Percentiles rank a stretch among this genome's conserved stretches.
These are phyloP conservation scores for Microtus oregoni DNA, from an alignment of 2,113 vertebrate genomes.

Conservation along the genomic window DNA sequence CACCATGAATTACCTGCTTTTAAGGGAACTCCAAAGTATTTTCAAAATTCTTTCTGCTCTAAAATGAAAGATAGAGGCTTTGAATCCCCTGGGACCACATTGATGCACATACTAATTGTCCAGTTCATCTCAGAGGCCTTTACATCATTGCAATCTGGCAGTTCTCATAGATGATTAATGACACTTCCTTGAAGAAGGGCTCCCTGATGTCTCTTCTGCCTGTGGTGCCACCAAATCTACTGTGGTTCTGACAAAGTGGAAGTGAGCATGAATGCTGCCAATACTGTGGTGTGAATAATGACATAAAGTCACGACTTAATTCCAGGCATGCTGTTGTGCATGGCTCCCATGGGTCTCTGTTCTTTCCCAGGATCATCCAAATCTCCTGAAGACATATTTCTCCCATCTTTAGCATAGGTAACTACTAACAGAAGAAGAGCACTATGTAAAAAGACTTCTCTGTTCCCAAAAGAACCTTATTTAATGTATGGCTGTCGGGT, in stretches of 20 bases:
- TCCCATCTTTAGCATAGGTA: background rate
- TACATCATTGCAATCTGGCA: conserved; percentile 11
- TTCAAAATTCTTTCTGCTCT: background rate
- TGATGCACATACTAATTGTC: conserved; percentile 52
- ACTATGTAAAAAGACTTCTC: background rate
- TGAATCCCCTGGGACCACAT: background rate
- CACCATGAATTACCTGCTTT: background rate
- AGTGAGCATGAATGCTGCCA: background rate
- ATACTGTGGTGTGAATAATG: background rate
- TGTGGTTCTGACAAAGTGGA: background rate
- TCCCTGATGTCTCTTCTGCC: conserved; percentile 27
- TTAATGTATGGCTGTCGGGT: background rate
- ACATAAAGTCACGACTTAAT: background rate
- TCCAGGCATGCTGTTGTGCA: background rate
- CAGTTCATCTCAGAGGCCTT: conserved; percentile 59
- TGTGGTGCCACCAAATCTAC: conserved; percentile 44
- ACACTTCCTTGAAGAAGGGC: background rate
- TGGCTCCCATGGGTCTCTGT: background rate
- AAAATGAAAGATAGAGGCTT: background rate
- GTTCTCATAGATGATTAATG: conserved; percentile 51
- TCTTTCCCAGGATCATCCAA: background rate
- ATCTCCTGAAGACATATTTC: background rate
- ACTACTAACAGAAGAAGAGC: background rate
- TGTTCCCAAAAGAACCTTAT: background rate
- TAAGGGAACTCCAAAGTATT: background rate